A percentile compares a stretch with the other conserved stretches of the same genome.
phyloP scores from a whole-genome alignment of 2,113 vertebrate genomes.

The Ceyx margarethae region DNA sequence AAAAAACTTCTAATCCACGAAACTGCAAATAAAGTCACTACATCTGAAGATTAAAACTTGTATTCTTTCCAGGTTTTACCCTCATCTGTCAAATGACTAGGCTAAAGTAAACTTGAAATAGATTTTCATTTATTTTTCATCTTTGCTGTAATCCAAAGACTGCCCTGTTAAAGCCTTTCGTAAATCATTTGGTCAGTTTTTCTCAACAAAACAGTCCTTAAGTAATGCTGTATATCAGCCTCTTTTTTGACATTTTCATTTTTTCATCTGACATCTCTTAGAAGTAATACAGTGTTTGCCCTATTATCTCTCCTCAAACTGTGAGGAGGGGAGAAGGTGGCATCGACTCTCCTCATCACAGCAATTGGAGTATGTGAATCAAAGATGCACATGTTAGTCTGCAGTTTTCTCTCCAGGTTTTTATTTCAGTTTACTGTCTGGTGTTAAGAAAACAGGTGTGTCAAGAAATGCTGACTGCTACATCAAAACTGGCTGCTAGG shows the following conservation, averaged over 20 bases:
- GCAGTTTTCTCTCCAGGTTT: not conserved
- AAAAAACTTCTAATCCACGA: conserved; percentile 23
- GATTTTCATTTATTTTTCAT: conserved; percentile 80
- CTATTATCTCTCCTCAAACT: conserved; percentile 69
- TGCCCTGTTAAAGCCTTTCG: conserved; percentile 73
- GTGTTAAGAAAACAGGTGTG: not conserved
- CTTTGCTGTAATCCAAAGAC: conserved; percentile 72
- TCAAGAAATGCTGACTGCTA: not conserved
- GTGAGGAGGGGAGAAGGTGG: not conserved
- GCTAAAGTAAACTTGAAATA: conserved; percentile 73
- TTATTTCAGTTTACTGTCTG: not conserved
- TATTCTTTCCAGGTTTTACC: conserved; percentile 46
- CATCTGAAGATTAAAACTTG: conserved; percentile 60
- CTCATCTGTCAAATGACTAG: conserved; percentile 71
- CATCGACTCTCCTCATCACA: not conserved
- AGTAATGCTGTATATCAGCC: conserved; percentile 76
- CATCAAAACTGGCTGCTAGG: not conserved
- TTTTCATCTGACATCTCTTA: conserved; percentile 77
- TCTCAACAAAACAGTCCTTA: conserved; percentile 72
- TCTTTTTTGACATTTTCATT: conserved; percentile 76
- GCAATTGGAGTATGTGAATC: conserved; percentile 15
- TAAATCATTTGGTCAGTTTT: conserved; percentile 80
- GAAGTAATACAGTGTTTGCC: conserved; percentile 73
- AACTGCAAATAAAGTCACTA: conserved; percentile 44
- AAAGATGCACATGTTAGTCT: not conserved